Conservation (phyloP, 2,113 vertebrate genomes). For the Muntiacus reevesi region DNA sequence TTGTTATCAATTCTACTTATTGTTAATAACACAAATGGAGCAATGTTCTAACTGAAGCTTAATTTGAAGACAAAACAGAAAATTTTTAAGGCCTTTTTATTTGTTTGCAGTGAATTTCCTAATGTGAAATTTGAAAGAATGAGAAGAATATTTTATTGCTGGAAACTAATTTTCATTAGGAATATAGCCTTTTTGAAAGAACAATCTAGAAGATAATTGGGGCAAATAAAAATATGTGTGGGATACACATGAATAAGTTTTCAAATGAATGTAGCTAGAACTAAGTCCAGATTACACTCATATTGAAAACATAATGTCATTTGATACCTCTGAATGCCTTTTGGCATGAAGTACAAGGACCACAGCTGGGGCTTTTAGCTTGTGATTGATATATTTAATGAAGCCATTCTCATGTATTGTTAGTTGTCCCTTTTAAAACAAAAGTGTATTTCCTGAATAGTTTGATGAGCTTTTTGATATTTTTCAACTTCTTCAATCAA, state of each 20-base stretch:
- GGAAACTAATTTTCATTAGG: background rate
- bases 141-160: background rate
- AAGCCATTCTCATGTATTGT: constrained; percentile 44
- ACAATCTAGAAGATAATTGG: background rate
- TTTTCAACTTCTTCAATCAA: background rate
- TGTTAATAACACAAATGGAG: background rate
- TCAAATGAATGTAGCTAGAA: background rate
- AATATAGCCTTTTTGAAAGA: background rate
- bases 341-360: constrained; percentile 3
- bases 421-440: constrained; percentile 45
- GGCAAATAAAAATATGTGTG: background rate
- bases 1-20: constrained; percentile 2
- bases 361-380: constrained; percentile 48
- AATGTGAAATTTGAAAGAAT: background rate
- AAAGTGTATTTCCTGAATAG: background rate
- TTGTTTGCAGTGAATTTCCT: background rate
- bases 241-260: background rate
- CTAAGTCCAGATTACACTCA: constrained; percentile 9
- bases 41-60: background rate
- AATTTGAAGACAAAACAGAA: background rate
- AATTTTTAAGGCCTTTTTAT: background rate
- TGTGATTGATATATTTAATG: constrained; percentile 56
- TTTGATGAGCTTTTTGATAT: background rate
- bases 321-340: constrained; percentile 43
- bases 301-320: constrained; percentile 24